Evolutionary conservation across 2,888 invertebrate genomes (phyloP).

Genomic region (Gymnocheta viridis): DNA sequence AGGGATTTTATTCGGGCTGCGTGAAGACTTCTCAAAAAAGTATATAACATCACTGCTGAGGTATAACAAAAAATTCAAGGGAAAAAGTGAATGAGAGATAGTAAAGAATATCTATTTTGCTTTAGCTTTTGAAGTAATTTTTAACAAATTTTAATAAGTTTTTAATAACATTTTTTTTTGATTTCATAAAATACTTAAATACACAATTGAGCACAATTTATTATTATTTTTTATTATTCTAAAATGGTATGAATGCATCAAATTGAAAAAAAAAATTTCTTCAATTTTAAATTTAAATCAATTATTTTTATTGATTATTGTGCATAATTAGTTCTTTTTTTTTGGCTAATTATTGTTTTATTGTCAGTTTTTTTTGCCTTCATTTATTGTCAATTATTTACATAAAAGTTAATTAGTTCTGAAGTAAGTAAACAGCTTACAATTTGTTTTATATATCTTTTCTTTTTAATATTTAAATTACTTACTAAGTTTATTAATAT

Average conservation of each 20-base stretch:
- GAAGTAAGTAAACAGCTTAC: conserved; percentile 57
- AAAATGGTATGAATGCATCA: conserved; percentile 10
- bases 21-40: too few relatives aligned
- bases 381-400: conserved; percentile 52
- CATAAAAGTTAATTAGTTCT: conserved; percentile 48
- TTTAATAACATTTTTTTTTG: neutral
- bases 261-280: conserved; percentile 14
- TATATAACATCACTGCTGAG: too few relatives aligned
- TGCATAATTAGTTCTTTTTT: conserved; percentile 27
- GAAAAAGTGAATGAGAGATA: too few relatives aligned
- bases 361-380: conserved; percentile 62
- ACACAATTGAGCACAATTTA: conserved; percentile 63
- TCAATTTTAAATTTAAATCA: conserved; percentile 8
- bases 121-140: too few relatives aligned
- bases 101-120: too few relatives aligned
- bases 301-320: conserved; percentile 38
- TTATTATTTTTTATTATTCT: conserved; percentile 42
- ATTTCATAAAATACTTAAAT: conserved; percentile 33
- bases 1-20: too few relatives aligned
- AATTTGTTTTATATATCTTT: conserved; percentile 29
- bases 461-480: neutral
- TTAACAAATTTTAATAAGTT: neutral
- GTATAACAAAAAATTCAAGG: too few relatives aligned
- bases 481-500: conserved; percentile 44
- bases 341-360: conserved; percentile 67